A percentile compares a stretch with the other conserved stretches of the same genome.
phyloP scores from a whole-genome alignment of 2,888 invertebrate species.

The Lagria hirta region DNA sequence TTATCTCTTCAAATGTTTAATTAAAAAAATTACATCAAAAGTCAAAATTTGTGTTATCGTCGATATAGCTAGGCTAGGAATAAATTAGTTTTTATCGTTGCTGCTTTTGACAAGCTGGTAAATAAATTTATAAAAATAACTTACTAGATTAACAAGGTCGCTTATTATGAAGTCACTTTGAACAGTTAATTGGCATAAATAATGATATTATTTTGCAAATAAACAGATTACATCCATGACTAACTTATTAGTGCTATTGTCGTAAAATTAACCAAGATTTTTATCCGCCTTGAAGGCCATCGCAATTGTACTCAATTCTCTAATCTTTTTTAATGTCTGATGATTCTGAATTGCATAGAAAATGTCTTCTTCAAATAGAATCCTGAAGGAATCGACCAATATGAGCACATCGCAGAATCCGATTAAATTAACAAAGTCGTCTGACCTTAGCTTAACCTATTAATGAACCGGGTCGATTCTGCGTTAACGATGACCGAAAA shows the following conservation, averaged over 20 bases:
- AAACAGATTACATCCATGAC: constrained; percentile 31
- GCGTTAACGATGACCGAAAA: constrained; percentile 21
- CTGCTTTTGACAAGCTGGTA: constrained; percentile 16
- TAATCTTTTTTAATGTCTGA: constrained; percentile 9
- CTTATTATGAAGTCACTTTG: constrained; percentile 31
- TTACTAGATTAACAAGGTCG: constrained; percentile 32
- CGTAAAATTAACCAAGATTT: constrained; percentile 12
- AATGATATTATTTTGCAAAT: constrained; percentile 32
- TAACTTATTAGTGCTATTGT: constrained; percentile 13
- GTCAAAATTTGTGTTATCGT: no score
- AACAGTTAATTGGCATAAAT: constrained; percentile 33
- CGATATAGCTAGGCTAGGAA: no score
- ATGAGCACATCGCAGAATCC: no score
- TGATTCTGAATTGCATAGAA: constrained; percentile 3
- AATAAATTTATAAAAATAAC: constrained; percentile 16
- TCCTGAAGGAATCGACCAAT: no score
- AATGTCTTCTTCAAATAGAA: constrained; percentile 4
- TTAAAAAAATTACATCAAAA: no score
- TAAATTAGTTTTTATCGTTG: constrained; percentile 22
- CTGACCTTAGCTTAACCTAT: constrained; percentile 8
- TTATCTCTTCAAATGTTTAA: no score
- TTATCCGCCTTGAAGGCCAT: constrained; percentile 17
- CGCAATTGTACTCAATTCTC: constrained; percentile 17
- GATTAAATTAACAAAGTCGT: constrained; percentile 12
- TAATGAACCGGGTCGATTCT: constrained; percentile 4